Evolutionary conservation across 2,888 invertebrate species (phyloP), one percentile per base, ranked within the genome.

Genomic region (Trichopria drosophilae): DNA sequence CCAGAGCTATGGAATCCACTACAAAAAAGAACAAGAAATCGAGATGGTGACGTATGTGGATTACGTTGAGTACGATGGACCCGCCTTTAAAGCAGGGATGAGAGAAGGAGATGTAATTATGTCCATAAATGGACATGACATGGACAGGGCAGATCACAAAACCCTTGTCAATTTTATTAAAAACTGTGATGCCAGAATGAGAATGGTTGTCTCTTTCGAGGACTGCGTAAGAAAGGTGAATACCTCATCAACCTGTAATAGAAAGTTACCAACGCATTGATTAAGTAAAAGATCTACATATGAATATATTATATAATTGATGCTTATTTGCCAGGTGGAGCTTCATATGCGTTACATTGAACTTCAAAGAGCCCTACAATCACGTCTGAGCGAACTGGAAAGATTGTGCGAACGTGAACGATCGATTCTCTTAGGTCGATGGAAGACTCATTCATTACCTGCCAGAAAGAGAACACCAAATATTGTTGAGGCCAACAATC

Each of bases 31-130:
- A 66, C 88, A 91, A 72, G 93, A 94, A 74, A 90, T 95, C 52
- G 96, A 98, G 76, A 89, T 95, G 80, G 92, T 97, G 51, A 97
- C 96, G 0, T 98, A 97, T 72, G 95, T 97, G 35, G 97, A 98
- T 72, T 94, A 93, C 73, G 94, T 97, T 47, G 95, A 94, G 64
- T 84, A 87, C 54, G 91, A 92, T 59, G 95, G 96, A 0, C 89
- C 96, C 0, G 96, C 97, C 0, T 91, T 89, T 66, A 82, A 85
- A 55, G 90, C 96, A 0, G 97, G 97, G 5, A 92, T 98, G 90
- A 82, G 94, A 7, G 91, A 93, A 77, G 97, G 97, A 12, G 97
- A 97, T 75, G 95, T 97, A 31, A 96, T 97, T 65, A 79, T 97
- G 28, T 92, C 95, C 34, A 95, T 97, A 66, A 96, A 97, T 76